phyloP scores from a whole-genome alignment of 2,797 vertebrate genomes.

The Philypnodon macrostomus region DNA sequence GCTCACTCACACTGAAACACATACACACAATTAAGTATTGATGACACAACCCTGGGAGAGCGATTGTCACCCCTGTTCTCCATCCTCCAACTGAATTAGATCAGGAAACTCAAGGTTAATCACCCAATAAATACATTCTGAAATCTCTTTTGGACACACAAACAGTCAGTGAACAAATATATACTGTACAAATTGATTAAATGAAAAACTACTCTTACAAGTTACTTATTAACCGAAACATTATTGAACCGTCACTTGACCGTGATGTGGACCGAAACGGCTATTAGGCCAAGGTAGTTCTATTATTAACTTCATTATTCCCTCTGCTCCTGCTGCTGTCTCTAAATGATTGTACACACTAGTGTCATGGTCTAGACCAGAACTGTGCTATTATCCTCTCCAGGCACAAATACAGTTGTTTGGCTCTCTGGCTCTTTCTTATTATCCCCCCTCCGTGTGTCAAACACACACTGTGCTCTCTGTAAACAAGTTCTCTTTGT shows the following conservation, averaged over 20 bases:
- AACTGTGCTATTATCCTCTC: slow-evolving; percentile 43
- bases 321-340: slow-evolving; percentile 12
- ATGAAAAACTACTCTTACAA: slow-evolving; percentile 35
- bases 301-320: not conserved
- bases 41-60: slow-evolving; percentile 40
- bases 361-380: slow-evolving; percentile 49
- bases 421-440: slow-evolving; percentile 34
- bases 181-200: slow-evolving; percentile 58
- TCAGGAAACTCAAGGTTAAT: slow-evolving; percentile 58
- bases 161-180: slow-evolving; percentile 59
- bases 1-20: slow-evolving; percentile 11
- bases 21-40: slow-evolving; percentile 3
- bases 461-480: slow-evolving; percentile 53
- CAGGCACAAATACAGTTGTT: slow-evolving; percentile 62
- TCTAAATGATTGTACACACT: slow-evolving; percentile 59
- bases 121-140: slow-evolving; percentile 82
- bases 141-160: slow-evolving; percentile 67
- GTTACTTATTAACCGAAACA: slow-evolving; percentile 57
- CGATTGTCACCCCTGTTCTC: slow-evolving; percentile 49
- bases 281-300: slow-evolving; percentile 22
- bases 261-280: slow-evolving; percentile 41
- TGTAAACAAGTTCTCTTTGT: slow-evolving; percentile 81
- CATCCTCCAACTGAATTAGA: slow-evolving; percentile 40
- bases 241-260: slow-evolving; percentile 56
- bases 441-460: slow-evolving; percentile 26